A percentile compares a stretch with the other conserved stretches of the same genome.
phyloP scores from a whole-genome alignment of 2,113 vertebrate species.

The Vireo altiloquus region DNA sequence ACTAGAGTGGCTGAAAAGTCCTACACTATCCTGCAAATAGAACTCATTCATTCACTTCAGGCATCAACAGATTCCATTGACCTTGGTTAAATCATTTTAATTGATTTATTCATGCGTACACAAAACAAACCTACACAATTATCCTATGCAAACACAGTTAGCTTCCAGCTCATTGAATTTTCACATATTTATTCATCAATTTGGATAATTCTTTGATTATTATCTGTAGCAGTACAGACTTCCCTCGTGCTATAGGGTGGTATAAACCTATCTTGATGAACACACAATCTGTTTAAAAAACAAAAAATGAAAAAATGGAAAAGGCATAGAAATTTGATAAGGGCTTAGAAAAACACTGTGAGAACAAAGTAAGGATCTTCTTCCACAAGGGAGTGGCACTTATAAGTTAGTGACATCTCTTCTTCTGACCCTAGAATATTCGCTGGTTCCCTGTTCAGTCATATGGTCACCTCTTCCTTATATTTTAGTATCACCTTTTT shows the following conservation, averaged over 20 bases:
- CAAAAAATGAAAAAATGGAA: not conserved
- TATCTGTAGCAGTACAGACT: not conserved
- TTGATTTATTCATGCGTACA: slow-evolving; percentile 32
- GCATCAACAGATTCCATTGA: not conserved
- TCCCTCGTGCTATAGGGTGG: not conserved
- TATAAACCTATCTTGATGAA: not conserved
- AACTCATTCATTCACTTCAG: not conserved
- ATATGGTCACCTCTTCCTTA: not conserved
- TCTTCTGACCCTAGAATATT: not conserved
- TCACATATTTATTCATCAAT: slow-evolving; percentile 19
- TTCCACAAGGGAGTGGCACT: not conserved
- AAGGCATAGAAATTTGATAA: not conserved
- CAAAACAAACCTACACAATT: slow-evolving; percentile 38
- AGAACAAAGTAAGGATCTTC: not conserved
- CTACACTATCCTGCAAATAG: not conserved
- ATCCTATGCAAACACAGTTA: slow-evolving; percentile 34
- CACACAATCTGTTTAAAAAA: not conserved
- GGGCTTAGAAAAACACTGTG: not conserved
- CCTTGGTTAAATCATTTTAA: slow-evolving; percentile 34
- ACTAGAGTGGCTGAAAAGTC: not conserved
- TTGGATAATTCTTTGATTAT: not conserved
- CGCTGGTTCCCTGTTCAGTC: not conserved
- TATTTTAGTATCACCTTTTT: not conserved
- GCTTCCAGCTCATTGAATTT: slow-evolving; percentile 35
- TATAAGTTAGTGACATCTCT: not conserved